A percentile compares a stretch with the other conserved stretches of the same genome.
Conservation (phyloP, 2,113 vertebrate genomes). For the Callochromis pleurospilus region DNA sequence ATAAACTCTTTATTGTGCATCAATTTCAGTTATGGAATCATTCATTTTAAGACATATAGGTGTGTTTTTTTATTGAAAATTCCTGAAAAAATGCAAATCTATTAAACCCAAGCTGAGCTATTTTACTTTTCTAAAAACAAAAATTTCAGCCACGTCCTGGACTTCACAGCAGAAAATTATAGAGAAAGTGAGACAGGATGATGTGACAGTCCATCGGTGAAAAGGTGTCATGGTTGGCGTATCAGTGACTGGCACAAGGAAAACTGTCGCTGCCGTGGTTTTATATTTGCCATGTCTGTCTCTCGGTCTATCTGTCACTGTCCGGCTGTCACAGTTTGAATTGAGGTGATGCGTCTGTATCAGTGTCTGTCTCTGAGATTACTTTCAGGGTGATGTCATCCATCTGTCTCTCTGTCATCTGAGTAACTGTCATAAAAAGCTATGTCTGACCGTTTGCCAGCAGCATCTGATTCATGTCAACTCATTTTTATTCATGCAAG, state of each 20-base stretch:
- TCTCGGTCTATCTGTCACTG: slow-evolving; percentile 4
- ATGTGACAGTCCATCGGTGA: slow-evolving; percentile 13
- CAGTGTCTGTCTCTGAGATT: slow-evolving; percentile 23
- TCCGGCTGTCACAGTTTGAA: slow-evolving; percentile 42
- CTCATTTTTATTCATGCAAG: not conserved
- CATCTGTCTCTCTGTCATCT: slow-evolving; percentile 16
- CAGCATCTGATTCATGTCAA: not conserved
- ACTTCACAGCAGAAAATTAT: not conserved
- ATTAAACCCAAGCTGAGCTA: not conserved
- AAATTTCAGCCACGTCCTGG: not conserved
- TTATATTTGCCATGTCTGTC: slow-evolving; percentile 46
- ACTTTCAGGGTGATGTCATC: slow-evolving; percentile 59
- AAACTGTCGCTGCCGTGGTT: slow-evolving; percentile 22
- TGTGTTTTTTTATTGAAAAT: not conserved
- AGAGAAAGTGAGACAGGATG: not conserved
- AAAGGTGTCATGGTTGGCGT: slow-evolving; percentile 28
- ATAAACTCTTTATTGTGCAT: not conserved
- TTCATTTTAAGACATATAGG: not conserved
- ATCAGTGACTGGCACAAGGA: slow-evolving; percentile 38
- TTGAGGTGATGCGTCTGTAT: slow-evolving; percentile 32
- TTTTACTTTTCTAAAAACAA: not conserved
- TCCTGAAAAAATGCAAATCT: not conserved
- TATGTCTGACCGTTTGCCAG: not conserved
- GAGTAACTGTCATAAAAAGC: slow-evolving; percentile 31
- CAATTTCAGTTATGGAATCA: not conserved